Conservation (phyloP, 1,140 invertebrate species). For the Tetramorium alpestre region DNA sequence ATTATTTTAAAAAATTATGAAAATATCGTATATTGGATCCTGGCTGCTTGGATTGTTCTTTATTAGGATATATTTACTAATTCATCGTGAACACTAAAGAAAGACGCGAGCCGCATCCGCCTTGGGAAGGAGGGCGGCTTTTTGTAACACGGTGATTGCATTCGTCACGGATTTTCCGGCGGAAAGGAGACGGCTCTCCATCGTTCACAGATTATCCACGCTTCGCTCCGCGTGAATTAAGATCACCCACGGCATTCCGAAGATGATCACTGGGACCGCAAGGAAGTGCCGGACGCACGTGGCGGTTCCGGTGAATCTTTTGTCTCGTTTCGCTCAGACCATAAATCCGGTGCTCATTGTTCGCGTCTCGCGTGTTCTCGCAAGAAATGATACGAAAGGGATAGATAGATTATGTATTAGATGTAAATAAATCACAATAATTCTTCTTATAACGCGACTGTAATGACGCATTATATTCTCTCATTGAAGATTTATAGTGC, state of each 20-base stretch:
- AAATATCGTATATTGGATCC: neutral
- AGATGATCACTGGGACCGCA: slow-evolving; percentile 32
- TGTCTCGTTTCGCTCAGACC: slow-evolving; percentile 35
- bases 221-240: slow-evolving; percentile 74
- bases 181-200: slow-evolving; percentile 65
- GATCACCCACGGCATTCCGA: slow-evolving; percentile 78
- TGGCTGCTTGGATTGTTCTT: neutral
- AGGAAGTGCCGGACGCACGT: slow-evolving; percentile 40
- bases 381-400: neutral
- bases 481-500: neutral
- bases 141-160: slow-evolving; percentile 76
- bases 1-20: neutral
- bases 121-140: neutral
- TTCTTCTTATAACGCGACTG: neutral
- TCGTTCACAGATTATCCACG: slow-evolving; percentile 73
- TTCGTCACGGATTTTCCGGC: slow-evolving; percentile 79
- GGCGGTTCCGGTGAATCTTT: slow-evolving; percentile 29
- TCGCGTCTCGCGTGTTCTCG: neutral
- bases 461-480: neutral
- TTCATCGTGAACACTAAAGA: slow-evolving; percentile 3
- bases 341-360: slow-evolving; percentile 53
- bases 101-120: slow-evolving; percentile 15
- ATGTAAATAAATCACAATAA: neutral
- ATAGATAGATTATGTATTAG: neutral
- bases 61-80: neutral